These are phyloP conservation scores for Acanthisitta chloris DNA, from an alignment of 2,113 vertebrate species.

Conservation along the genomic window DNA sequence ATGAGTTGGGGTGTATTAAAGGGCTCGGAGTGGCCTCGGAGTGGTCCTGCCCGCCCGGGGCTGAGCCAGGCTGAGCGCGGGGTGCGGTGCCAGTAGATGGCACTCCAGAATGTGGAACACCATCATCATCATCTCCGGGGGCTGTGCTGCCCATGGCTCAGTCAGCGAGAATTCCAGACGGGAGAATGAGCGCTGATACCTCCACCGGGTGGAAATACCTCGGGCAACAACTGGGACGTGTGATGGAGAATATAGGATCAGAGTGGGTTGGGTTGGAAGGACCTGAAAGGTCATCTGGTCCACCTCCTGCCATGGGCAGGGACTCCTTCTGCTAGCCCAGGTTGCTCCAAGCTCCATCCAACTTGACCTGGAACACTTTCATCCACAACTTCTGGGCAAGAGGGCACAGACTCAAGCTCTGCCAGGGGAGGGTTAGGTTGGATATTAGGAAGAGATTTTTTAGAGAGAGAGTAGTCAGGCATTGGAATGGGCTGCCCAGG, in stretches of 20 bases:
- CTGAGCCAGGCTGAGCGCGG: too few relatives aligned
- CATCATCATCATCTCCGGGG: background rate
- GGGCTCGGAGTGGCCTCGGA: too few relatives aligned
- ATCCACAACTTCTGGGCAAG: too few relatives aligned
- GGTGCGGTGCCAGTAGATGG: conserved; percentile 40
- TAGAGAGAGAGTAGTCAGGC: too few relatives aligned
- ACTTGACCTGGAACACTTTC: accelerated
- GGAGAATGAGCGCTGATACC: background rate
- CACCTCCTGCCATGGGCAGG: background rate
- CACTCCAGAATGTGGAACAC: background rate
- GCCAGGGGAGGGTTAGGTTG: too few relatives aligned
- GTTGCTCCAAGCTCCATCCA: accelerated
- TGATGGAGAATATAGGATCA: accelerated
- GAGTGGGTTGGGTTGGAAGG: background rate
- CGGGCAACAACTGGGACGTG: accelerated
- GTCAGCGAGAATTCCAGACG: accelerated
- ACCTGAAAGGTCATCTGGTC: accelerated
- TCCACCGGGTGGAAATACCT: accelerated
- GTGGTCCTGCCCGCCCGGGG: too few relatives aligned
- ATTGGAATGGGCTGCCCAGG: too few relatives aligned
- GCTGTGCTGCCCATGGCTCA: background rate
- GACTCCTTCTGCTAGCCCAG: background rate
- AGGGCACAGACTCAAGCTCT: too few relatives aligned
- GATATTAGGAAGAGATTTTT: too few relatives aligned
- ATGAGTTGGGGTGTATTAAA: too few relatives aligned